Conservation (phyloP, 2,888 invertebrate species). For the Apotomis capreana region DNA sequence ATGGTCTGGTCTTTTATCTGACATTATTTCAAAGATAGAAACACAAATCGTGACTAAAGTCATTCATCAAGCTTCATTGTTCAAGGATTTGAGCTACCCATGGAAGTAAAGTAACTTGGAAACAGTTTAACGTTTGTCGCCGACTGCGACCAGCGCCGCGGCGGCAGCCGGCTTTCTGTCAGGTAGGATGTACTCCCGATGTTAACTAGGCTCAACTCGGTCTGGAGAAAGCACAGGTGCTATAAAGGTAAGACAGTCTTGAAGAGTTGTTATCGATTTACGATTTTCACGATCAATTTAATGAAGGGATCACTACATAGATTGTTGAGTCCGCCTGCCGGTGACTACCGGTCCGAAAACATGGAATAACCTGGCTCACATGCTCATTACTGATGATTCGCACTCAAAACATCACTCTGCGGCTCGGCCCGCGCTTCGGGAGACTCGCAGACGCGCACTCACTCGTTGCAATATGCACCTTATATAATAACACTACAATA, state of each 20-base stretch:
- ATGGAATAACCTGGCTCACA: neutral
- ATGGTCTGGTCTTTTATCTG: neutral
- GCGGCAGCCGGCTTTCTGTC: neutral
- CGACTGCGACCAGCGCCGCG: neutral
- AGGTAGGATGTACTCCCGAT: neutral
- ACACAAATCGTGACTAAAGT: neutral
- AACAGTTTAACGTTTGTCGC: neutral
- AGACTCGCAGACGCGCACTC: slow-evolving; percentile 18
- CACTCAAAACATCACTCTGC: neutral
- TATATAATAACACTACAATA: slow-evolving; percentile 47
- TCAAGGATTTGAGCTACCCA: too few species aligned
- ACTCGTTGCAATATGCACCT: slow-evolving; percentile 41
- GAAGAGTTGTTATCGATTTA: neutral
- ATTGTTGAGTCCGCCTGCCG: slow-evolving; percentile 1
- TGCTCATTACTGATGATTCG: slow-evolving; percentile 4
- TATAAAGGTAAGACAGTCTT: neutral
- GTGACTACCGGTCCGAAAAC: slow-evolving; percentile 1
- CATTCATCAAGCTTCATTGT: too few species aligned
- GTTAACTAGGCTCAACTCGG: too few species aligned
- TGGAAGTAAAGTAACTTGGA: too few species aligned
- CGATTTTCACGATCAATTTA: neutral
- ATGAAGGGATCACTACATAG: neutral
- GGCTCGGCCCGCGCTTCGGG: neutral
- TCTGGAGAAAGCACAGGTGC: neutral
- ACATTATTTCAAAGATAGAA: neutral